Conservation (phyloP, 1,140 invertebrate species). For the Nasonia giraulti region DNA sequence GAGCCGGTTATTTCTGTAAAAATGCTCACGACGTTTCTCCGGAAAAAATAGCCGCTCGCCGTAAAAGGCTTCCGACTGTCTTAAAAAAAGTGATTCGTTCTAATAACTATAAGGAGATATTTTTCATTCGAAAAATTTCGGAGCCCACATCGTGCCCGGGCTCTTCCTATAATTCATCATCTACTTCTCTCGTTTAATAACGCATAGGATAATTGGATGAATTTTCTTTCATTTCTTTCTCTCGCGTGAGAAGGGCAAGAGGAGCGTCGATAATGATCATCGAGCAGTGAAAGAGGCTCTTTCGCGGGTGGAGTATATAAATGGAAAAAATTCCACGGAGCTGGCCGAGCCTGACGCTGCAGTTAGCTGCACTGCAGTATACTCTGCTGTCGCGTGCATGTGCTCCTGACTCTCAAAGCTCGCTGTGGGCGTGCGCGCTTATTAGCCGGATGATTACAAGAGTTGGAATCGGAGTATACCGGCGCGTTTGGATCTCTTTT, state of each 20-base stretch:
- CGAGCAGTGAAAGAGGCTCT: background rate
- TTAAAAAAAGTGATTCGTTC: background rate
- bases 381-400: background rate
- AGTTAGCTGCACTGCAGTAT: background rate
- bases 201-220: background rate
- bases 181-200: background rate
- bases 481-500: background rate
- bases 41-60: background rate
- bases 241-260: background rate
- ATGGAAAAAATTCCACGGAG: slow-evolving; percentile 26
- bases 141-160: background rate
- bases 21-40: background rate
- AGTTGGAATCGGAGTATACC: background rate
- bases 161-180: too few relatives aligned
- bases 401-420: background rate
- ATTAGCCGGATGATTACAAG: slow-evolving; percentile 10
- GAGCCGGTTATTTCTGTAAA: background rate
- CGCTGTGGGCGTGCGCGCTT: background rate
- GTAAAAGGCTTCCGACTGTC: background rate
- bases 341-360: background rate
- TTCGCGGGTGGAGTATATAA: background rate
- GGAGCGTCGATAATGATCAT: slow-evolving; percentile 25
- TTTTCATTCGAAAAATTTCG: background rate
- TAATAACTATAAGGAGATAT: background rate
- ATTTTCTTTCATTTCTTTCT: background rate